Evolutionary conservation across 2,888 invertebrate species (phyloP), one percentile per base, ranked within the genome.

Genomic region (Drosophila hamatofila): DNA sequence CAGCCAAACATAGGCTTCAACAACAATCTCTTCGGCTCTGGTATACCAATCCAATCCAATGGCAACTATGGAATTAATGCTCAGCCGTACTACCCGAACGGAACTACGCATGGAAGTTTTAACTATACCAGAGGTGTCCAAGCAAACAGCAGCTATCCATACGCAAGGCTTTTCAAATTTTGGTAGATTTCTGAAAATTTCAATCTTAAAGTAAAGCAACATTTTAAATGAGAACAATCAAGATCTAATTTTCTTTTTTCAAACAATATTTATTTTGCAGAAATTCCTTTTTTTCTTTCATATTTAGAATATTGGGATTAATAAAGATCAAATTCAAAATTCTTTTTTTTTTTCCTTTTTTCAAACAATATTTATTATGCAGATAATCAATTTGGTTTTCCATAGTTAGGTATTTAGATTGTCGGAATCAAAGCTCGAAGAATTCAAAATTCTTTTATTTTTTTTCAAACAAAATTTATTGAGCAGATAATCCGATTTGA

Each of bases 201-300:
- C 16, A 7, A 14, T 16, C 5, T 3, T 30, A 42, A 66, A 65
- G 2, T 49, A 49, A 41, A 65, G 18, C 18, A 35, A 3, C 23
- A 27, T 18, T 30, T 42, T 16, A 51, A 66, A 78, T 27, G 64
- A 81, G 2, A 49, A 37, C 21, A 70, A 25, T 35, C 21, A 6
- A 39, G 41, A 66, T 70, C 33, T n/a, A 77, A 77, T 83, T 78
- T 82, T 85, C n/a, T 58, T 67, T 66, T 86, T 88, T 83, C 76
- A 80, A 81, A 37, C 7, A 18, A 30, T 23, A 35, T 59, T 88
- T 86, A 81, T 89, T 88, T 48, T 30, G 63, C 60, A 63, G 75
- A 67, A 58, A 59, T 75, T 54, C 35, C 44, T 51, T 63, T 44
- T 18, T 48, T 18, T 12, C 16, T 25, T 30, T 5, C 25, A 11